Conservation (phyloP, 2,888 invertebrate species). For the Lomographa bimaculata region DNA sequence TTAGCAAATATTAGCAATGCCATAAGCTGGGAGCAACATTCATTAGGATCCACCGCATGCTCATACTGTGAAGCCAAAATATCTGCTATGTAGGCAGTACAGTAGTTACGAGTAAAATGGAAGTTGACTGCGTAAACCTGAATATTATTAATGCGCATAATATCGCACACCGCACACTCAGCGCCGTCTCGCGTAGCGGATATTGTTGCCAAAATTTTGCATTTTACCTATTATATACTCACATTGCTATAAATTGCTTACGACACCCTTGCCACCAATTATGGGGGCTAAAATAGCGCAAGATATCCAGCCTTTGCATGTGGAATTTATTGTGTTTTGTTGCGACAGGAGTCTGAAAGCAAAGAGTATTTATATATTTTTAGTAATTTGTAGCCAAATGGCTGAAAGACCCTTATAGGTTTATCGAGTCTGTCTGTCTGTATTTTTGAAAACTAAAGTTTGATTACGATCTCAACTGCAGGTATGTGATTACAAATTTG, state of each 20-base stretch:
- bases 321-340: constrained; percentile 1
- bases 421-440: no score
- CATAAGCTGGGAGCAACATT: constrained; percentile 5
- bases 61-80: constrained; percentile 1
- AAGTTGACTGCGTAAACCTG: constrained; percentile 34
- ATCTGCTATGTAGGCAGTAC: constrained; percentile 6
- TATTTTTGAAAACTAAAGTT: no score
- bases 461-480: no score
- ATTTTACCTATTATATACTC: constrained; percentile 40
- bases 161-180: constrained; percentile 46
- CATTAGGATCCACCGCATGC: constrained; percentile 6
- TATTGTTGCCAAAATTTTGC: constrained; percentile 54
- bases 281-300: constrained; percentile 26
- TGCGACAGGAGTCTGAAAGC: no score
- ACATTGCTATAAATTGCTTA: constrained; percentile 37
- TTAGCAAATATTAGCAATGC: constrained; percentile 14
- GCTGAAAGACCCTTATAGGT: no score
- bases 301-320: constrained; percentile 13
- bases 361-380: no score
- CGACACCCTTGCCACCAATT: constrained; percentile 35
- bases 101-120: constrained; percentile 11
- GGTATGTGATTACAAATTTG: no score
- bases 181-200: constrained; percentile 43
- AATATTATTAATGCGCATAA: constrained; percentile 49
- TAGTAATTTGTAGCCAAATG: no score